These are phyloP conservation scores for Alaudala cheleensis DNA, from an alignment of 2,113 vertebrate genomes.

Conservation along the genomic window DNA sequence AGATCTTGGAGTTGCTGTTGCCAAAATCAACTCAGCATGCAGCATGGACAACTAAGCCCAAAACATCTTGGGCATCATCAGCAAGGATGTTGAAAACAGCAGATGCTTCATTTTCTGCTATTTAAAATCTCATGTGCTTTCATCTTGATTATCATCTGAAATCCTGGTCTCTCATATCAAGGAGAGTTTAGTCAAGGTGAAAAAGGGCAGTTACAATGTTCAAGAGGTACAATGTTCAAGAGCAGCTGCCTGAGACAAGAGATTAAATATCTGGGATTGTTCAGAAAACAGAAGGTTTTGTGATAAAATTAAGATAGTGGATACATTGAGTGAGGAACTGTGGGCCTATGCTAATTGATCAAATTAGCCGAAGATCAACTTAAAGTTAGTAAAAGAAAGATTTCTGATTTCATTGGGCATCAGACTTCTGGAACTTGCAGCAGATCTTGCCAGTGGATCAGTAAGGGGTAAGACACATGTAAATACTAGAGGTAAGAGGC, in stretches of 20 bases:
- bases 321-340: not conserved
- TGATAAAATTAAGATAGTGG: not conserved
- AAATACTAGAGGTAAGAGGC: not conserved
- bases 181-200: not conserved
- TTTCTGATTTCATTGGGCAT: not conserved
- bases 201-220: not conserved
- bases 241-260: not conserved
- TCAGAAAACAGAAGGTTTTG: not conserved
- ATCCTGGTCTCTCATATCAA: not conserved
- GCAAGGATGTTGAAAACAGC: not conserved
- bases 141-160: not conserved
- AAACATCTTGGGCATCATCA: not conserved
- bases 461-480: not conserved
- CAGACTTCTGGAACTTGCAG: not conserved
- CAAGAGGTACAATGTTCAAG: not conserved
- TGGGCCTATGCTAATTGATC: not conserved
- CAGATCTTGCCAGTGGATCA: not conserved
- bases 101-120: not conserved
- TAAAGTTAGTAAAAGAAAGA: not conserved
- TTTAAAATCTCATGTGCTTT: not conserved
- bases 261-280: not conserved
- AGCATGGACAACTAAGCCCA: not conserved
- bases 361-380: not conserved
- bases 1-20: not conserved
- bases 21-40: not conserved